Conservation (phyloP, 1,140 invertebrate genomes). For the Whitmania pigra region DNA sequence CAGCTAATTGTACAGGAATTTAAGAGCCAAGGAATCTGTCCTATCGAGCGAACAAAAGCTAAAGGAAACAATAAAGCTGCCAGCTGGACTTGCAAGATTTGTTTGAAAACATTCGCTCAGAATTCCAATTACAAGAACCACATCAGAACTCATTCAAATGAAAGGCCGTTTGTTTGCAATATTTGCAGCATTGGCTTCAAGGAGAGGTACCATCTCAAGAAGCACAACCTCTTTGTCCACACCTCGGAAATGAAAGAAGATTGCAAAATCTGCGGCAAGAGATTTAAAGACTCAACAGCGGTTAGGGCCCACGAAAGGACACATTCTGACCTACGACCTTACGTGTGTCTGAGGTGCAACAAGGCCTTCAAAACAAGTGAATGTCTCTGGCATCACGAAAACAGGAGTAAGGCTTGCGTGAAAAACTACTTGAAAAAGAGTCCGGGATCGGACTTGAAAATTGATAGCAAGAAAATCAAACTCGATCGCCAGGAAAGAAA, state of each 20-base stretch:
- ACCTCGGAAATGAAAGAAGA: conserved; percentile 19
- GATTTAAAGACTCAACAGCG: conserved; percentile 25
- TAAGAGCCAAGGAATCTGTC: no score
- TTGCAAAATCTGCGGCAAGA: conserved; percentile 22
- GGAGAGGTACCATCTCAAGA: conserved; percentile 25
- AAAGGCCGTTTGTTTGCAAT: conserved; percentile 85
- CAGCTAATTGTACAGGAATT: no score
- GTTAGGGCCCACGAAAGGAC: conserved; percentile 25
- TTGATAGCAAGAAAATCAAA: no score
- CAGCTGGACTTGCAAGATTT: conserved; percentile 24
- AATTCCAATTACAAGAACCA: conserved; percentile 85
- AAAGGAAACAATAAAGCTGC: neutral
- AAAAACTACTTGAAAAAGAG: neutral
- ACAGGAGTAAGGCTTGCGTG: conserved; percentile 25
- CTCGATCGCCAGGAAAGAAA: no score
- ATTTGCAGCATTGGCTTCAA: conserved; percentile 61
- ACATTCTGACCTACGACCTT: conserved; percentile 25
- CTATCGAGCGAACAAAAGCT: neutral
- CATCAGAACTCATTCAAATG: conserved; percentile 82
- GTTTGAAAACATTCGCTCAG: conserved; percentile 56
- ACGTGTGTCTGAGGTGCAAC: conserved; percentile 22
- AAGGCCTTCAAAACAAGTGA: conserved; percentile 26
- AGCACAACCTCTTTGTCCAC: conserved; percentile 24
- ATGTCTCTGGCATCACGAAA: conserved; percentile 26
- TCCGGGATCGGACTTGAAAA: no score